Evolutionary conservation across 1,140 invertebrate species (phyloP), one percentile per base, ranked within the genome.

Genomic region (Cepaea nemoralis): DNA sequence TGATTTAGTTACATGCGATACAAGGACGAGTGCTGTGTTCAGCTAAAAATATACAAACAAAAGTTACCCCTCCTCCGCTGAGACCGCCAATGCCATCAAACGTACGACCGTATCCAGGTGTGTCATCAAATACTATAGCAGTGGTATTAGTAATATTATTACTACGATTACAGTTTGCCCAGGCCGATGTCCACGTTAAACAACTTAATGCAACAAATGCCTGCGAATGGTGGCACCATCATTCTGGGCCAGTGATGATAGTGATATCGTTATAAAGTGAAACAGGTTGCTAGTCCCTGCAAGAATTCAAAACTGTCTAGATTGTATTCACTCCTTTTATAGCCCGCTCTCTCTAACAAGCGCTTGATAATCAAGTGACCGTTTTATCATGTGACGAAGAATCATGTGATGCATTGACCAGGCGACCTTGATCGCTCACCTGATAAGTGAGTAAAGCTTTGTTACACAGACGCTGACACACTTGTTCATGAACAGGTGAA

Each of bases 41-140:
- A n/a, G n/a, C n/a, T n/a, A n/a, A n/a, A n/a, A n/a, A n/a, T n/a
- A n/a, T n/a, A n/a, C n/a, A n/a, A n/a, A n/a, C n/a, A n/a, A n/a
- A n/a, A n/a, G 35, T 35, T 77, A 77, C 59, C 66, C 59, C 77
- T 48, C 77, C 77, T 33, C 59, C 77, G 55, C 77, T 80, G 24
- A 80, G 35, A 37, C 77, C 77, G 45, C 77, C 77, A 70, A 80
- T 80, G 48, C 77, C 77, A 24, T 80, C 77, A 50, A 80, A 80
- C 35, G 22, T 6, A 1, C 77, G 27, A 33, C 67, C 77, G 40
- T 31, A 45, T 3, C 77, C 77, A 40, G 35, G 69, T 6, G 69
- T 40, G 24, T 70, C 69, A 39, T 70, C 69, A 22, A 70, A 70
- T 0, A 70, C 24, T 3, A 55, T 55, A n/a, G n/a, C n/a, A n/a